A percentile compares a stretch with the other conserved stretches of the same genome.
phyloP scores from a whole-genome alignment of 2,888 invertebrate genomes.

The Mycalesis mineus region DNA sequence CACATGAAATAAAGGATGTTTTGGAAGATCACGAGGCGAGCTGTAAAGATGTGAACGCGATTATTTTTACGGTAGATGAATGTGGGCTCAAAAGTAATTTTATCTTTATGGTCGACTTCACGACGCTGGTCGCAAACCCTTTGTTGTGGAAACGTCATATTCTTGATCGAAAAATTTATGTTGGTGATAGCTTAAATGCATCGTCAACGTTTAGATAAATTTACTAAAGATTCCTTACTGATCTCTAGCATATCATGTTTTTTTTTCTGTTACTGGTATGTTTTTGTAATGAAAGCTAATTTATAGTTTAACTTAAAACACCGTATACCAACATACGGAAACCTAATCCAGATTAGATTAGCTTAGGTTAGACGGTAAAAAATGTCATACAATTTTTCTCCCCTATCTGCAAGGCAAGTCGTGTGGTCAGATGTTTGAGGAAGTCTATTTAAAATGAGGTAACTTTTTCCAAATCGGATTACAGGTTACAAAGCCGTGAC shows the following conservation, averaged over 20 bases:
- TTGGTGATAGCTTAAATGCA: slow-evolving; percentile 4
- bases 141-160: slow-evolving; percentile 18
- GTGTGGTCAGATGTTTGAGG: neutral
- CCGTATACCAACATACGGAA: no score
- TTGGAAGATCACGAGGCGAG: slow-evolving; percentile 6
- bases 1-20: slow-evolving; percentile 4
- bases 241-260: no score
- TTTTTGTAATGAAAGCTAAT: no score
- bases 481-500: slow-evolving; percentile 30
- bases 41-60: slow-evolving; percentile 27
- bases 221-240: no score
- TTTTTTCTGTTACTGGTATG: no score
- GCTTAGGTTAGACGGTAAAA: no score
- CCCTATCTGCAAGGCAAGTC: no score
- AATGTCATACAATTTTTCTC: no score
- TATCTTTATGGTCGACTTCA: slow-evolving; percentile 34
- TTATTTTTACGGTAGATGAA: slow-evolving; percentile 33
- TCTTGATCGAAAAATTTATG: slow-evolving; percentile 17
- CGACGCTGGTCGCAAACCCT: slow-evolving; percentile 25
- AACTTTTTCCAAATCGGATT: slow-evolving; percentile 30
- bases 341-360: no score
- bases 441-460: slow-evolving; percentile 12
- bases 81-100: slow-evolving; percentile 32
- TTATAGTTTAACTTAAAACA: no score
- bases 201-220: neutral